Conservation (phyloP, 1,140 invertebrate genomes). For the Cydia amplana region DNA sequence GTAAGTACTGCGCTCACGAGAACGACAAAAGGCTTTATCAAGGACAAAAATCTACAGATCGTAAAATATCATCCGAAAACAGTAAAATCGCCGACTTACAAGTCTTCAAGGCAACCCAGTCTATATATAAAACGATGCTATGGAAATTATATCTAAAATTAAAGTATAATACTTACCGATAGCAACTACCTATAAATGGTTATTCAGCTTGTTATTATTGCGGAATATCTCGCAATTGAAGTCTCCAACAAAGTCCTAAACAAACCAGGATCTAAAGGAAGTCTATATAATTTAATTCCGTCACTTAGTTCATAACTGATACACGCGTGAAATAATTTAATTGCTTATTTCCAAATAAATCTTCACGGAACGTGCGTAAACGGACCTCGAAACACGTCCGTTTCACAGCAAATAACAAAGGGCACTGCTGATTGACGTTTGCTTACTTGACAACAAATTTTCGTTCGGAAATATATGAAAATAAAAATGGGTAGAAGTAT, state of each 20-base stretch:
- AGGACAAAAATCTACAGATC: background rate
- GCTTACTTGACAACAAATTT: background rate
- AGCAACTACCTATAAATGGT: background rate
- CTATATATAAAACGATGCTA: background rate
- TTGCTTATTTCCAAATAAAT: constrained; percentile 28
- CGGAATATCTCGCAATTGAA: constrained; percentile 14
- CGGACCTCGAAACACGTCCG: background rate
- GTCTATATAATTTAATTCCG: background rate
- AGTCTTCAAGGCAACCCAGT: background rate
- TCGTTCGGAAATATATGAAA: constrained; percentile 13
- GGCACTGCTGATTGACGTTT: constrained; percentile 14
- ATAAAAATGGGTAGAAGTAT: background rate
- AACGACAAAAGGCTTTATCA: background rate
- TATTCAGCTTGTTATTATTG: constrained; percentile 26
- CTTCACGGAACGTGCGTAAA: constrained; percentile 1
- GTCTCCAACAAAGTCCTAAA: background rate
- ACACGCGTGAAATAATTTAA: constrained; percentile 17
- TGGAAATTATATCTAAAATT: constrained; percentile 6
- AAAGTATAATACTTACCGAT: constrained; percentile 15
- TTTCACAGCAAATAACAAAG: background rate
- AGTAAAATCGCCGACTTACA: background rate
- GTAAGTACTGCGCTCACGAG: background rate
- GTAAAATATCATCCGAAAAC: background rate
- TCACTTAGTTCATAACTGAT: constrained; percentile 4
- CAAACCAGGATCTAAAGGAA: background rate